Evolutionary conservation across 2,888 invertebrate genomes (phyloP).

Genomic region (Aphidoletes aphidimyza): DNA sequence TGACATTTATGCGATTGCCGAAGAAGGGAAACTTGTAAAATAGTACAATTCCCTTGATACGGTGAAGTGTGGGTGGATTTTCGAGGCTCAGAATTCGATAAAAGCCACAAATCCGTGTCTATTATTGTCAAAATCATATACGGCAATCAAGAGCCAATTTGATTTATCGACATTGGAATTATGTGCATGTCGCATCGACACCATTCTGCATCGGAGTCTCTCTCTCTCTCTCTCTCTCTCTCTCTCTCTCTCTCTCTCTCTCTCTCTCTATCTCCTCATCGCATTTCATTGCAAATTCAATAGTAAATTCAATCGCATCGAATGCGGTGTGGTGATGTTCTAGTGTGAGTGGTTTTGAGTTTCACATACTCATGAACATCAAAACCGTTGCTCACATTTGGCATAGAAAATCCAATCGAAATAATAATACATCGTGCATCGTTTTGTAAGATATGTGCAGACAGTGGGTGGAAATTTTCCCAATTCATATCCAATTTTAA

Average conservation of each 20-base stretch:
- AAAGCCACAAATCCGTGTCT: conserved; percentile 37
- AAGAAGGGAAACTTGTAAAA: background rate
- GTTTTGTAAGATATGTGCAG: too few relatives aligned
- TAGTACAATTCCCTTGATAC: background rate
- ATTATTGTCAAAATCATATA: conserved; percentile 46
- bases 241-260: too few relatives aligned
- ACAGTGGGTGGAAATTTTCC: background rate
- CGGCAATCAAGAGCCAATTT: conserved; percentile 44
- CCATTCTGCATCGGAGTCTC: background rate
- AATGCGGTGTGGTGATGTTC: too few relatives aligned
- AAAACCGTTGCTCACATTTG: conserved; percentile 14
- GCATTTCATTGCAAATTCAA: conserved; percentile 13
- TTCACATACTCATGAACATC: background rate
- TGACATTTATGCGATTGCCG: conserved; percentile 42
- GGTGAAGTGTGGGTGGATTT: too few relatives aligned
- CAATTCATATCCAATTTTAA: conserved; percentile 31
- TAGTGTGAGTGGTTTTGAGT: background rate
- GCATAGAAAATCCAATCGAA: background rate
- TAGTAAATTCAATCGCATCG: background rate
- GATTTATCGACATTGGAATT: conserved; percentile 1
- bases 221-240: too few relatives aligned
- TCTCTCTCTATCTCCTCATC: too few relatives aligned
- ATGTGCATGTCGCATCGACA: background rate
- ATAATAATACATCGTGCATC: background rate
- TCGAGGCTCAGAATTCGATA: too few relatives aligned